Evolutionary conservation across 2,888 invertebrate genomes (phyloP).

Genomic region (Eupithecia pulchellata): DNA sequence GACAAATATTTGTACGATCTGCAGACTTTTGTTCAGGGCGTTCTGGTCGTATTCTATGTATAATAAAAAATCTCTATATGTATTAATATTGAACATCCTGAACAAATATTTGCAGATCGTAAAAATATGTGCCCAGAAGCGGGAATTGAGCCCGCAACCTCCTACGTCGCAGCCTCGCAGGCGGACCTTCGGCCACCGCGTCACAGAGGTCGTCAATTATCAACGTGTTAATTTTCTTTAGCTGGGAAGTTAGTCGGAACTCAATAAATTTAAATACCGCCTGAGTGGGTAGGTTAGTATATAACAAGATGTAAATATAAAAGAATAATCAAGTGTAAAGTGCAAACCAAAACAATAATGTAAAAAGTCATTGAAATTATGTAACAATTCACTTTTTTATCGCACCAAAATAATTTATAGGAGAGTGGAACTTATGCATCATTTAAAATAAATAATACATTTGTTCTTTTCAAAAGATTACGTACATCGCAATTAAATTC

Average conservation of each 20-base stretch:
- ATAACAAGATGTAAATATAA: neutral
- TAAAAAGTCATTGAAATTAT: too few relatives aligned
- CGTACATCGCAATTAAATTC: conserved; percentile 41
- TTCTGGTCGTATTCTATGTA: too few relatives aligned
- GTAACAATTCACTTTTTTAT: neutral
- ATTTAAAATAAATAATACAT: neutral
- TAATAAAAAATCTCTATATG: too few relatives aligned
- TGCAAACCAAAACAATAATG: neutral
- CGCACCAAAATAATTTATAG: neutral
- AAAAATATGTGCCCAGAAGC: too few relatives aligned
- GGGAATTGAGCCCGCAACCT: too few relatives aligned
- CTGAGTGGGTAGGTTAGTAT: neutral
- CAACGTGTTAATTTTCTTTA: neutral
- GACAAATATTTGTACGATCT: too few relatives aligned
- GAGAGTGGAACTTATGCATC: neutral
- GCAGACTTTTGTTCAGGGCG: too few relatives aligned
- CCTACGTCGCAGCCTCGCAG: too few relatives aligned
- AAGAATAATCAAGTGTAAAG: neutral
- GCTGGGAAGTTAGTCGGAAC: neutral
- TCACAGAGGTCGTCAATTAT: too few relatives aligned
- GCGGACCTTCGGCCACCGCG: too few relatives aligned
- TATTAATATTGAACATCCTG: too few relatives aligned
- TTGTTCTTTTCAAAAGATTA: conserved; percentile 24
- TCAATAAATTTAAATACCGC: neutral
- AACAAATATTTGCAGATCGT: too few relatives aligned